Evolutionary conservation across 2,797 vertebrate genomes (phyloP), one percentile per base, ranked within the genome.

Genomic region (Nasua narica): DNA sequence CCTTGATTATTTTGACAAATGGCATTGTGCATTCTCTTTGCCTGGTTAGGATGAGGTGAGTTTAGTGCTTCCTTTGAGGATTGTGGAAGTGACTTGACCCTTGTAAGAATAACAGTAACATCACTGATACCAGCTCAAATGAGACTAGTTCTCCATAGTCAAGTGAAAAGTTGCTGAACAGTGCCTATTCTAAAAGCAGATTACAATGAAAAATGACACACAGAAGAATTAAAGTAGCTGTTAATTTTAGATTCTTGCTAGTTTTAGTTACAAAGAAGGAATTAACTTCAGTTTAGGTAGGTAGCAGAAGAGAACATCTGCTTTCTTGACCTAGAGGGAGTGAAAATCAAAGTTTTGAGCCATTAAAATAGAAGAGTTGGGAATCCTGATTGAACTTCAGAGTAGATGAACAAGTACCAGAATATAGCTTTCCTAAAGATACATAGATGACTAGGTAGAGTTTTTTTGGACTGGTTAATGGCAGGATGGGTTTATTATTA

Each of bases 221-320:
- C 70, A 94, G 58, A 97, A 98, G 95, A 98, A 96, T 96, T 97
- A 83, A 97, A 97, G 23, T 95, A 97, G 95, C 89, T 97, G 84
- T 97, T 98, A 97, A 97, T 97, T 98, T 98, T 97, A 98, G 84
- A 89, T 74, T 95, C 95, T 97, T 98, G 52, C 81, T 94, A 95
- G 84, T 97, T 97, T 98, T 97, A 96, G 87, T 98, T 98, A 97
- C 69, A 89, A 89, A 89, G 96, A 98, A 96, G 67, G 95, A 97
- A 95, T 95, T 98, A 98, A 95, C 90, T 97, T 96, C 46, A 89
- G 27, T 93, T 94, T 92, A 88, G 97, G 90, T 97, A 90, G 62
- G 83, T 14, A 81, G 62, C 32, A 60, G 54, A 97, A 96, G 82
- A 97, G 92, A 98, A 82, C 93, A 97, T 94, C 96, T 96, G 86